Conservation (phyloP, 2,888 invertebrate genomes). For the Tenthredo distinguenda region DNA sequence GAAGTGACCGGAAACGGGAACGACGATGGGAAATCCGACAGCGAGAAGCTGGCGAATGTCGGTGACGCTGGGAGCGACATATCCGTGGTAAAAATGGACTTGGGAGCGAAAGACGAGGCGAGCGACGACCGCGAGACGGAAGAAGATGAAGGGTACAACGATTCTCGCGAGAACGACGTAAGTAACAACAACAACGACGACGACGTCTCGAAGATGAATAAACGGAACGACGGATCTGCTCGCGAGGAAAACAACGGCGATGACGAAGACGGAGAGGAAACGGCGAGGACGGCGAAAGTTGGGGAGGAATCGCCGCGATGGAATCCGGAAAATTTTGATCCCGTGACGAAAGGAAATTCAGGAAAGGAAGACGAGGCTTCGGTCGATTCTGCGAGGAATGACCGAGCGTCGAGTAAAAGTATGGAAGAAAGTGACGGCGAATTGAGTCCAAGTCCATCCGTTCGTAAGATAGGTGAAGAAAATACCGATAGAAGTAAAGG, state of each 20-base stretch:
- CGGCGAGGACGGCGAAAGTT: conserved; percentile 55
- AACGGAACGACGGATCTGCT: conserved; percentile 42
- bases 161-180: conserved; percentile 54
- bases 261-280: conserved; percentile 63
- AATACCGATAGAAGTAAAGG: neutral
- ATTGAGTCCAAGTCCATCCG: conserved; percentile 16
- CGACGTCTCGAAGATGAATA: conserved; percentile 51
- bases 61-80: conserved; percentile 7
- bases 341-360: neutral
- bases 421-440: neutral
- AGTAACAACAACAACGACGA: conserved; percentile 56
- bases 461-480: neutral
- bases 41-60: neutral
- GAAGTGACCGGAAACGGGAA: neutral
- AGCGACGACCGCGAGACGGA: neutral
- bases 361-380: neutral
- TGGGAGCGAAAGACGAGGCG: conserved; percentile 28
- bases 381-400: neutral
- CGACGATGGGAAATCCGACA: too few relatives aligned
- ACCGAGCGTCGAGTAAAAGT: neutral
- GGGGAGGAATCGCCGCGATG: neutral
- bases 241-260: conserved; percentile 58
- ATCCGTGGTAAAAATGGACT: neutral
- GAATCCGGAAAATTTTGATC: neutral
- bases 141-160: conserved; percentile 13